phyloP scores from a whole-genome alignment of 2,797 vertebrate genomes.

The Anguilla megastoma region DNA sequence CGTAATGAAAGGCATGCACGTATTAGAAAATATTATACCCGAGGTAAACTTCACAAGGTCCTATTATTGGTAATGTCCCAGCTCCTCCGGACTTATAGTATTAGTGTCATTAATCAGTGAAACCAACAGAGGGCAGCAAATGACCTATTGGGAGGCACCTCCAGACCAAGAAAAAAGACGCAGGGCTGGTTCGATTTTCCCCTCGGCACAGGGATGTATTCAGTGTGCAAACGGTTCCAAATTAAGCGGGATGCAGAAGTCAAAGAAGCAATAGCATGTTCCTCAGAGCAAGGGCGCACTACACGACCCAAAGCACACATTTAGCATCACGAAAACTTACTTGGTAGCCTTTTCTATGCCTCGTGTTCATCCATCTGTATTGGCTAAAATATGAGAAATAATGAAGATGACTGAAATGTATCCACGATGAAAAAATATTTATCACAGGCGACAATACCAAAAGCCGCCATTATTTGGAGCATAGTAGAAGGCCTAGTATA shows the following conservation, averaged over 20 bases:
- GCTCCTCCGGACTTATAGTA: background rate
- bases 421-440: background rate
- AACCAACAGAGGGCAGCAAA: slow-evolving; percentile 67
- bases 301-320: background rate
- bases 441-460: background rate
- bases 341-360: background rate
- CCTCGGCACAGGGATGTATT: background rate
- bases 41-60: background rate
- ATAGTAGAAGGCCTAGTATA: background rate
- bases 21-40: background rate
- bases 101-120: background rate
- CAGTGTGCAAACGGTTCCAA: background rate
- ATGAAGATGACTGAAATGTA: background rate
- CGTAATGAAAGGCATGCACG: background rate
- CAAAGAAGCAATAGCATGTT: background rate
- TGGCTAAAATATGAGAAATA: background rate
- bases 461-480: no score
- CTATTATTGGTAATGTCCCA: background rate
- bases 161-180: background rate
- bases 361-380: background rate
- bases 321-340: background rate
- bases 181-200: background rate
- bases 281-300: background rate
- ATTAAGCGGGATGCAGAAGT: background rate
- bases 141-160: slow-evolving; percentile 43